A percentile compares a stretch with the other conserved stretches of the same genome.
Evolutionary conservation across 2,113 vertebrate genomes (phyloP).

Genomic region (Prunella fulvescens): DNA sequence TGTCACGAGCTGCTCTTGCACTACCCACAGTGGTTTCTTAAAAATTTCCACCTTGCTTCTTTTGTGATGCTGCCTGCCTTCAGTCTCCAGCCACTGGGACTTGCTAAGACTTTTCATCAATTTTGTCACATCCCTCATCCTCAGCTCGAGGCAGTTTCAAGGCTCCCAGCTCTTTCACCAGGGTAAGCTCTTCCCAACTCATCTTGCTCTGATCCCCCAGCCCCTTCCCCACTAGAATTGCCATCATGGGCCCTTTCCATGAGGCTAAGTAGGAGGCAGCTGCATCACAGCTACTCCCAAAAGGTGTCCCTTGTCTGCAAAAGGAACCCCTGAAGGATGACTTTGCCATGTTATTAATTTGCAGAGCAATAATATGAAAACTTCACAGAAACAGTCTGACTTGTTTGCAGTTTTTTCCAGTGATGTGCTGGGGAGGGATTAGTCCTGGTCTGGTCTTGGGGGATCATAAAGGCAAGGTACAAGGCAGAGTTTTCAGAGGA

Average conservation of each 20-base stretch:
- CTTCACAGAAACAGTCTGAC: not conserved
- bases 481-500: not conserved
- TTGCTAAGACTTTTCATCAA: not conserved
- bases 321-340: not conserved
- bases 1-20: fast-evolving
- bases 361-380: not conserved
- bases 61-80: not conserved
- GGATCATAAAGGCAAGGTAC: not conserved
- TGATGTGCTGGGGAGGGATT: not conserved
- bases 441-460: not conserved
- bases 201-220: fast-evolving
- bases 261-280: not conserved
- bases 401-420: not conserved
- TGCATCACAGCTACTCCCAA: not conserved
- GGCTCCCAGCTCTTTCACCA: not conserved
- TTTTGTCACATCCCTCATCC: not conserved
- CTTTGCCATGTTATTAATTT: not conserved
- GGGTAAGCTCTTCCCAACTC: not conserved
- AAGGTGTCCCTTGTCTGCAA: not conserved
- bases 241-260: not conserved
- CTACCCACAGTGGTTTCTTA: not conserved
- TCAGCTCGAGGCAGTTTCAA: not conserved
- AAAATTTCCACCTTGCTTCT: not conserved
- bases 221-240: not conserved
- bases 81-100: not conserved